Evolutionary conservation across 2,888 invertebrate species (phyloP).

Genomic region (Steinernema scapterisci): DNA sequence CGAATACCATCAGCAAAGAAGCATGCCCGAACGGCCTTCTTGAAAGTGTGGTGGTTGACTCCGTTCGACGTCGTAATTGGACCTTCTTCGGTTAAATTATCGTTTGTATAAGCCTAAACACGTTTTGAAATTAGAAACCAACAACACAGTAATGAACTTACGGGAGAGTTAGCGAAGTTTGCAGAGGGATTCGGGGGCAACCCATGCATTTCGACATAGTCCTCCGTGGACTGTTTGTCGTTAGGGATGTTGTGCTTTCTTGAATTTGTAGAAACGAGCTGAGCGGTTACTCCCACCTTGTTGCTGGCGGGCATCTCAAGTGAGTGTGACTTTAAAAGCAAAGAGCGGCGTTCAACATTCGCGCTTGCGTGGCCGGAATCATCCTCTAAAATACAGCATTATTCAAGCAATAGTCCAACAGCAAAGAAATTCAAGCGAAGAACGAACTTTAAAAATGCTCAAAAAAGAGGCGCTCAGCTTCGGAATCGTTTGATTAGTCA

Average conservation of each 20-base stretch:
- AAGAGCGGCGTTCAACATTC: neutral
- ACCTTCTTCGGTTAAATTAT: neutral
- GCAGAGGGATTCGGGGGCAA: neutral
- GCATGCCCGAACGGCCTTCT: neutral
- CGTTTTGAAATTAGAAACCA: neutral
- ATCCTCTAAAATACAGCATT: slow-evolving; percentile 23
- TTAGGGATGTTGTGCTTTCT: neutral
- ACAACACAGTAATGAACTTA: neutral
- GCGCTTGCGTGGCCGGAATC: neutral
- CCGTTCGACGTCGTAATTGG: neutral
- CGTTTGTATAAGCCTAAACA: neutral
- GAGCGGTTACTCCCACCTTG: neutral
- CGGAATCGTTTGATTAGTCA: slow-evolving; percentile 1
- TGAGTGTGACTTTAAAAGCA: neutral
- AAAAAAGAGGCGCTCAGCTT: neutral
- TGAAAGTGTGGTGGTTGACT: neutral
- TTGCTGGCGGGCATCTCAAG: slow-evolving; percentile 15
- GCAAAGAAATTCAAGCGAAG: neutral
- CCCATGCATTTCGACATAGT: neutral
- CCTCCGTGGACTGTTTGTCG: no score
- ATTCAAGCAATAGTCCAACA: neutral
- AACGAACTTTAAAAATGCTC: neutral
- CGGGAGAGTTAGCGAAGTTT: neutral
- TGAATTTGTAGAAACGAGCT: neutral
- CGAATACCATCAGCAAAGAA: slow-evolving; percentile 52